Percentiles rank a stretch among this genome's conserved stretches.
phyloP scores from a whole-genome alignment of 2,888 invertebrate genomes.

The Priocnemis perturbator region DNA sequence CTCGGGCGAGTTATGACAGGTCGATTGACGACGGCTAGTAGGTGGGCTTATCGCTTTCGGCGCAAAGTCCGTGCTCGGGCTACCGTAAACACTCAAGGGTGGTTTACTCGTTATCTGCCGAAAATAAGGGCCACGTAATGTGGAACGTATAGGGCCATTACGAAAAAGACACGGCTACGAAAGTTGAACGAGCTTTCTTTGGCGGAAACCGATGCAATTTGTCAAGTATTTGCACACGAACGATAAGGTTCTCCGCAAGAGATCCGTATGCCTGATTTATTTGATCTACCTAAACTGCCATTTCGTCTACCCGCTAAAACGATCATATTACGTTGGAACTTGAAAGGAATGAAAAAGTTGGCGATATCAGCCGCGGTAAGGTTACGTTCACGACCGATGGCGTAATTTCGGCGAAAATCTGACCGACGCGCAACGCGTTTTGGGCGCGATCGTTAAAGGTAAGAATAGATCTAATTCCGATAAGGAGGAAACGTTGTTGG shows the following conservation, averaged over 20 bases:
- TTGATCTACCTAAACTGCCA: too few relatives aligned
- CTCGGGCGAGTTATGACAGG: slow-evolving; percentile 15
- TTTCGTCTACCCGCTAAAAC: too few relatives aligned
- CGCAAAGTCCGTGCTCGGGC: slow-evolving; percentile 1
- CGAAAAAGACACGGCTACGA: background rate
- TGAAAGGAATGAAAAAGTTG: background rate
- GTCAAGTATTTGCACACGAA: too few relatives aligned
- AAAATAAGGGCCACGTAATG: slow-evolving; percentile 1
- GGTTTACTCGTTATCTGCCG: slow-evolving; percentile 1
- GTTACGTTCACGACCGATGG: too few relatives aligned
- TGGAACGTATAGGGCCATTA: background rate
- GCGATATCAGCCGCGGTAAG: background rate
- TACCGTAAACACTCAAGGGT: slow-evolving; percentile 8
- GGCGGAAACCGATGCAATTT: too few relatives aligned
- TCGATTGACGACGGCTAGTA: slow-evolving; percentile 8
- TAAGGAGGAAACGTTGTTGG: slow-evolving; percentile 2
- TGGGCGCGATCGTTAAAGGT: too few relatives aligned
- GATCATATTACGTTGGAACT: background rate
- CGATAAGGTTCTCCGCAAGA: too few relatives aligned
- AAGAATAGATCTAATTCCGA: too few relatives aligned
- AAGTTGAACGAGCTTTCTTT: too few relatives aligned
- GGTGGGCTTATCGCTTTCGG: slow-evolving; percentile 19
- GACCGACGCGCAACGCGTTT: too few relatives aligned
- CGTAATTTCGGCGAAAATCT: too few relatives aligned
- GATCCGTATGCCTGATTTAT: too few relatives aligned